Evolutionary conservation across 2,797 vertebrate species (phyloP).

Genomic region (Microhierax caerulescens): DNA sequence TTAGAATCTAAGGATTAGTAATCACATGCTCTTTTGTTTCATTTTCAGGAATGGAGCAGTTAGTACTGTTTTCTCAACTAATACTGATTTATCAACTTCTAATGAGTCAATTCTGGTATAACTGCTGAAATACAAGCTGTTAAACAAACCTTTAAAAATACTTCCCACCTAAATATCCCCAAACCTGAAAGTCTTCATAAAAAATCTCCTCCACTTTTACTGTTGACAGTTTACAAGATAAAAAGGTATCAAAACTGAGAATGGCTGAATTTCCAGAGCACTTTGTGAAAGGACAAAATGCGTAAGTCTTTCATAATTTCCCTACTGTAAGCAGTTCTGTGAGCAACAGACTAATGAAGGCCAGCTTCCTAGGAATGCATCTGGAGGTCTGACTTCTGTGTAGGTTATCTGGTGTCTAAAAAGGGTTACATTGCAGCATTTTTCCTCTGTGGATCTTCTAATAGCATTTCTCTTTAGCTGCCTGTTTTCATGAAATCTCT

Average conservation of each 20-base stretch:
- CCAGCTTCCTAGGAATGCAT: rapidly evolving
- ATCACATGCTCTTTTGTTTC: background rate
- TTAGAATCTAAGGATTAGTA: background rate
- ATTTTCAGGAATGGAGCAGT: background rate
- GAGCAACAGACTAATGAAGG: background rate
- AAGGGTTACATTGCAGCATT: background rate
- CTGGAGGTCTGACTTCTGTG: background rate
- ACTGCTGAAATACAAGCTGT: background rate
- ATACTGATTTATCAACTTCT: background rate
- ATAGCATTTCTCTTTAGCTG: background rate
- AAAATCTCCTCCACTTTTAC: background rate
- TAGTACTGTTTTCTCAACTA: background rate
- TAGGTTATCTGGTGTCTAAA: background rate
- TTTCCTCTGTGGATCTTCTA: background rate
- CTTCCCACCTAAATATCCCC: background rate
- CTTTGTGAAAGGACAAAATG: background rate
- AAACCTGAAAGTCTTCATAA: background rate
- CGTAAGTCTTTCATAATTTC: rapidly evolving
- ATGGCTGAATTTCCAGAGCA: background rate
- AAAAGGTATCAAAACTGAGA: background rate
- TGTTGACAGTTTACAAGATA: background rate
- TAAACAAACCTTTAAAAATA: background rate
- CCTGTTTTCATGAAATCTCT: background rate
- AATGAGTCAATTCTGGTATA: background rate
- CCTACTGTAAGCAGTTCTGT: rapidly evolving